Evolutionary conservation across 1,140 invertebrate species (phyloP).

Genomic region (Rhagoletis zephyria): DNA sequence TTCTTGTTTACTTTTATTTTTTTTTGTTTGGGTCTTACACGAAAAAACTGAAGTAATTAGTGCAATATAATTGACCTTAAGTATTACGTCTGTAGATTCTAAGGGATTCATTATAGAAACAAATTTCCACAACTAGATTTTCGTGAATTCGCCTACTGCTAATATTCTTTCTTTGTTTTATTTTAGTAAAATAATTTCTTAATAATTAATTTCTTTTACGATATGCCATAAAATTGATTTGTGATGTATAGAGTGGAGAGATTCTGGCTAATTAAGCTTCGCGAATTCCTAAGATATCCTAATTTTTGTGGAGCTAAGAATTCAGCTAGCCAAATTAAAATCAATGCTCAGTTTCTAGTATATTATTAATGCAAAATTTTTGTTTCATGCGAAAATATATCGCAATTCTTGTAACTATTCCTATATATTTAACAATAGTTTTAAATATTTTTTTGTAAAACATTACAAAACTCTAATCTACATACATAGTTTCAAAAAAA

Average conservation of each 20-base stretch:
- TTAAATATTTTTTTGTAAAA: neutral
- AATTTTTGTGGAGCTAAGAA: neutral
- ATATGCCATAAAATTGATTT: slow-evolving; percentile 11
- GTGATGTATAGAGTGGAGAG: slow-evolving; percentile 44
- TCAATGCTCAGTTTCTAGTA: slow-evolving; percentile 20
- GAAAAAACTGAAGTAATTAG: too few species aligned
- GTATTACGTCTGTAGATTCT: too few species aligned
- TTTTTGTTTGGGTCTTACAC: too few species aligned
- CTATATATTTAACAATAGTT: neutral
- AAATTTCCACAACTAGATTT: too few species aligned
- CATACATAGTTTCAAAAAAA: neutral
- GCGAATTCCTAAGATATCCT: neutral
- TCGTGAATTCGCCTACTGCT: neutral
- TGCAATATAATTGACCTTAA: too few species aligned
- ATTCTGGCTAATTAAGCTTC: neutral
- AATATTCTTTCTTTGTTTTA: neutral
- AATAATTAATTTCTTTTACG: neutral
- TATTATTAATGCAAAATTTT: neutral
- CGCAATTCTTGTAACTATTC: neutral
- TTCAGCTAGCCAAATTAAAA: neutral
- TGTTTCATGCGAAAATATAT: neutral
- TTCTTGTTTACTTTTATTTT: too few species aligned
- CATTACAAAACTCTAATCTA: slow-evolving; percentile 4
- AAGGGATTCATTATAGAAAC: too few species aligned
- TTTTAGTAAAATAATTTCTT: neutral